Evolutionary conservation across 2,113 vertebrate species (phyloP).

Genomic region (Amphilophus citrinellus): DNA sequence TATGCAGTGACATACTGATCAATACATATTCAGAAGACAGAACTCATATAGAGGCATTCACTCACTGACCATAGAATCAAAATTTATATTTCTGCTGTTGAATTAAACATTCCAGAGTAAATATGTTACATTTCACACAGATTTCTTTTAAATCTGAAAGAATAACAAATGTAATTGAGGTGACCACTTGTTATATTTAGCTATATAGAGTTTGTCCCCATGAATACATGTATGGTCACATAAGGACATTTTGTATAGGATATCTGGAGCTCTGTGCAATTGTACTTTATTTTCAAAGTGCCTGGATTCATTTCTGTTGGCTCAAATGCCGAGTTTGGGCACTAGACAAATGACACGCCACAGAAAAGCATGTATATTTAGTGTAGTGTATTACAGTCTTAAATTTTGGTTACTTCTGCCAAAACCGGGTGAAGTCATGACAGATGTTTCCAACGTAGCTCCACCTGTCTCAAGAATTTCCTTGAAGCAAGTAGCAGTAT

Average conservation of each 20-base stretch:
- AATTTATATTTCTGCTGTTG: background rate
- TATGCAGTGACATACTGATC: background rate
- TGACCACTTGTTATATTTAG: background rate
- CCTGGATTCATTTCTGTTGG: constrained; percentile 36
- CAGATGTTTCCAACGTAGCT: constrained; percentile 61
- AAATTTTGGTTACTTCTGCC: constrained; percentile 57
- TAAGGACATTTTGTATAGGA: constrained; percentile 30
- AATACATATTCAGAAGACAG: background rate
- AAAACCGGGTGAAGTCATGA: constrained; percentile 55
- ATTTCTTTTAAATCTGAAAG: background rate
- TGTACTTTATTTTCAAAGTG: constrained; percentile 42
- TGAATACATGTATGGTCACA: constrained; percentile 24
- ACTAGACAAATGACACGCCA: constrained; percentile 52
- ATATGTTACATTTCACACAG: background rate
- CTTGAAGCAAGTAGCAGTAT: constrained; percentile 51
- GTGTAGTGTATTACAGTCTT: constrained; percentile 24
- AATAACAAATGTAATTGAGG: constrained; percentile 9
- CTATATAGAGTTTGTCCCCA: background rate
- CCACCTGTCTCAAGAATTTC: constrained; percentile 62
- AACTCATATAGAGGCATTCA: background rate
- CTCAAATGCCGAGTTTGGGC: constrained; percentile 20
- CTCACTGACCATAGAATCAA: background rate
- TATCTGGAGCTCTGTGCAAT: constrained; percentile 24
- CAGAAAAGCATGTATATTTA: constrained; percentile 35
- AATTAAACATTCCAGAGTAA: background rate